Base-by-base conservation (phyloP, 2,888 invertebrate genomes). In the Conus canariensis region DNA sequence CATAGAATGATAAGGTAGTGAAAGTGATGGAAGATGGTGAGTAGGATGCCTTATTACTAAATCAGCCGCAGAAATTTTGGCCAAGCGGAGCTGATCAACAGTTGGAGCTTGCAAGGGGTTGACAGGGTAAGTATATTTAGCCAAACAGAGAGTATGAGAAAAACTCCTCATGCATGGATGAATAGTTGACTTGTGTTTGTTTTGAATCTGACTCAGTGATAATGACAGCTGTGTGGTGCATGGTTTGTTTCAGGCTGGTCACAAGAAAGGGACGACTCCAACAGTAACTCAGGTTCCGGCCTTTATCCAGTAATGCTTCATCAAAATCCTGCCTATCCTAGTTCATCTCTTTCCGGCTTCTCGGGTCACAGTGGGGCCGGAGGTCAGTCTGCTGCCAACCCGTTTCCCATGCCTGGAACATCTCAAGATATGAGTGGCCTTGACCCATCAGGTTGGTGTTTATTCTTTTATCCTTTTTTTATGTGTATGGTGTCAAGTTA, bases 261-360 rank as follows among this genome's bases (percentile, higher is more conserved):
- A 14, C 64, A 67, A 45, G 86, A 45, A 86, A 86, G 86, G 45
- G 86, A 86, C 67, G 86, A 86, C 86, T 86, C 86, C 45, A 86
- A 86, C 45, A 86, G 86, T 86, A 86, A 86, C n/a, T 86, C 86
- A 6, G 67, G 86, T n/a, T 89, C 89, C n/a, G 70, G 60, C 59
- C 85, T 89, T 1, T 89, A 85, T 58, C 89, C 89, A n/a, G 89
- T 91, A 22, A 91, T 91, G 91, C 77, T 91, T 16, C 91, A 91
- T 90, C 91, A 89, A 86, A 90, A 83, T 90, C 87, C 91, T 87
- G 90, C 90, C 83, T 90, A 88, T 87, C 59, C 90, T 12, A 45
- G 56, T 59, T 19, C 85, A 67, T 60, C 86, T 56, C 59, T 25
- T 58, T 58, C 85, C 30, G 89, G 89, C 70, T 89, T 85, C 12